Conservation (phyloP, 2,797 vertebrate genomes). For the Tapera naevia region DNA sequence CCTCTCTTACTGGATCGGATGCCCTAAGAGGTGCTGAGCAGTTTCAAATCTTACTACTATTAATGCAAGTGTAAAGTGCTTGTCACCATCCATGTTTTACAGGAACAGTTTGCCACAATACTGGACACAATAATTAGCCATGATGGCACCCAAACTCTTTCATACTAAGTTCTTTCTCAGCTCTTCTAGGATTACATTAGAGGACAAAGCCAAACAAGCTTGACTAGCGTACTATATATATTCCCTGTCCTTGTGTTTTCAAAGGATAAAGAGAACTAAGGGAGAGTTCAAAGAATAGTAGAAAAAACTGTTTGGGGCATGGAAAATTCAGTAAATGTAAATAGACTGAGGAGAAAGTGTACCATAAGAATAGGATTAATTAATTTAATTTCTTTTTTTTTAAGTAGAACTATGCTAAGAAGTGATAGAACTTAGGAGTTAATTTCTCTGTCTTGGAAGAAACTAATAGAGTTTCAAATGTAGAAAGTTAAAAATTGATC, state of each 20-base stretch:
- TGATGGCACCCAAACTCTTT: not conserved
- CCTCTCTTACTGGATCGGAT: slow-evolving; percentile 4
- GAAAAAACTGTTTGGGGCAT: not conserved
- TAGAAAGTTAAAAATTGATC: slow-evolving; percentile 30
- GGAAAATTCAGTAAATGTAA: slow-evolving; percentile 16
- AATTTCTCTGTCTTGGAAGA: slow-evolving; percentile 22
- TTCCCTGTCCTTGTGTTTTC: not conserved
- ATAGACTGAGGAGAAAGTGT: not conserved
- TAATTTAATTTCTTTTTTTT: not conserved
- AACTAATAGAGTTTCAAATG: not conserved
- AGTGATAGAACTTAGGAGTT: not conserved
- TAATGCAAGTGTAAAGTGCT: slow-evolving; percentile 6
- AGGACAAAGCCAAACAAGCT: not conserved
- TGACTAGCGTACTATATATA: not conserved
- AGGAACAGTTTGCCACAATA: not conserved
- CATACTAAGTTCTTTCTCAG: not conserved
- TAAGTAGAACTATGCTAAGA: slow-evolving; percentile 5
- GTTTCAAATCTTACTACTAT: slow-evolving; percentile 17
- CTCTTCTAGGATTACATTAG: not conserved
- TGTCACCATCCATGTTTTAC: not conserved
- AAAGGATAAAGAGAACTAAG: not conserved
- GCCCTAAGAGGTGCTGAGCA: not conserved
- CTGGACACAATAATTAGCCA: not conserved
- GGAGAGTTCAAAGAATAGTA: not conserved
- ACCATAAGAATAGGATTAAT: not conserved